Evolutionary conservation across 1,140 invertebrate genomes (phyloP), one percentile per base, ranked within the genome.

Genomic region (Steinernema khuongi): DNA sequence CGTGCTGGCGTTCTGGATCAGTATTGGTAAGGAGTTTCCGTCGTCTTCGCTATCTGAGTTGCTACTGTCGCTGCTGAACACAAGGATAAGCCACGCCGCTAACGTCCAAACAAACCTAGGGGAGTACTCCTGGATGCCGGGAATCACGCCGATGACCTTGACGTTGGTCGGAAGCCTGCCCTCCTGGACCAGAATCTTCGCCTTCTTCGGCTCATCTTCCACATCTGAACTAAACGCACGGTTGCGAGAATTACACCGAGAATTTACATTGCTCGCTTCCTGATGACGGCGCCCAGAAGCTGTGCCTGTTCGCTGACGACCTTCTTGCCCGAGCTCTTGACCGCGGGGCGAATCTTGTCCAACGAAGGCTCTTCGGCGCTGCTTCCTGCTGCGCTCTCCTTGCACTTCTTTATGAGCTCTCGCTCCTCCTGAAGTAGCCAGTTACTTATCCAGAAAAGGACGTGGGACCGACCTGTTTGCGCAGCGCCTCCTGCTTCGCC

Each of bases 351-450:
- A 26, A 60, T 14, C 26, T 60, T 60, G 11, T 7, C 50, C 11
- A 60, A 22, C 19, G 50, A 14, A 60, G 50, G 50, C 26, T 60
- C 50, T 60, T 60, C 50, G 4, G 50, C 50, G 26, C 22, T 60
- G 19, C 50, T 60, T n/a, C 28, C 4, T 14, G 17, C 30, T 26
- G 31, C 75, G 67, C n/a, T 77, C 60, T 22, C 60, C 32, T 19
- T 66, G 28, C 72, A 73, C 75, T 69, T 78, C 72, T 79, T 81
- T 4, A 80, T 50, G 1, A 81, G 19, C 22, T 81, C 77, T 67
- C 79, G 74, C 31, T 80, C 79, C 69, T 81, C 80, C 71, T 81
- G 83, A 79, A 81, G 81, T 81, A 83, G 82, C 77, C 76, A 60
- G 50, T 22, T 26, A 60, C 50, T 11, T 60, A 7, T 7, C 7